Evolutionary conservation across 2,888 invertebrate genomes (phyloP), one percentile per base, ranked within the genome.

Genomic region (Drosophila formosana): DNA sequence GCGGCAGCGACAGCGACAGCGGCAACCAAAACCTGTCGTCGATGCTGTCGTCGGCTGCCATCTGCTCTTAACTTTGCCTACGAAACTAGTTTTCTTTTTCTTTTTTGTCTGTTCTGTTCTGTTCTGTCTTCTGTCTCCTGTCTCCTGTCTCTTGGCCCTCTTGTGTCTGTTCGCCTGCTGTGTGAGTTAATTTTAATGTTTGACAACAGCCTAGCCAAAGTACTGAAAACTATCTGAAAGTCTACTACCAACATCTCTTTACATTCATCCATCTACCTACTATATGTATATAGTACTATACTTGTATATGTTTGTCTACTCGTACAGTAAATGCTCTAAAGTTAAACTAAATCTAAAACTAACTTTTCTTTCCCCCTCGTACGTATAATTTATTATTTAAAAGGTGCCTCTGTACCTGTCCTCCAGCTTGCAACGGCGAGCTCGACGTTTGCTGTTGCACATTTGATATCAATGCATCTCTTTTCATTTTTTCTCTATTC

Each of bases 1-100:
- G 28, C 47, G 32, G 23, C 55, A 45, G 18, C 18, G 18, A 18
- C 18, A 18, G 18, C 18, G 18, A 18, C 37, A 39, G 28, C 47
- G 32, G 23, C 55, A 45, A 43, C 39, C 39, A 50, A 52, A 78
- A 78, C 78, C 78, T 78, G 78, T 76, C 76, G 73, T 66, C 66
- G 43, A 52, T 45, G 60, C 57, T 79, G 74, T 75, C 34, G 74
- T 72, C 34, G 64, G 57, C 66, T 70, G 72, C 67, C 82, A 82
- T 70, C 78, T 78, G 80, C 79, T 81, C 53, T 66, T 57, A 82
- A 80, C 79, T 83, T 82, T 82, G 75, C 71, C 81, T 84, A 67
- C 71, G 30, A 84, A 85, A 86, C 82, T 62, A 83, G 84, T 87
- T 77, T 77, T 52, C 69, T 58, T 49, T 46, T 82, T 87, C 73